Conservation (phyloP, 2,797 vertebrate species). For the Oryzias dopingdopingensis region DNA sequence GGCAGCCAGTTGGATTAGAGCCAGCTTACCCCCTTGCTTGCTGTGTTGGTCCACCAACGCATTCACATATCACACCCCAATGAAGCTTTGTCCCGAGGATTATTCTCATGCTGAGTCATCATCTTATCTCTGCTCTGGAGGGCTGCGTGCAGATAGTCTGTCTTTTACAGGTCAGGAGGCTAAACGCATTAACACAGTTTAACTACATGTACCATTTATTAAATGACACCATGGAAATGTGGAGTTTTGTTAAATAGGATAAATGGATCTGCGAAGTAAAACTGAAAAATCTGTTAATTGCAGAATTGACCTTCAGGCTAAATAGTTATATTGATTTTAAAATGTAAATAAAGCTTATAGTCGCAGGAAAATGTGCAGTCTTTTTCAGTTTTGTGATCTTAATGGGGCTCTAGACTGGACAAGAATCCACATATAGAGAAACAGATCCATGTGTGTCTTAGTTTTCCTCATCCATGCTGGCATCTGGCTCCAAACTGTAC, state of each 20-base stretch:
- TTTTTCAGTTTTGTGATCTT: too few species aligned
- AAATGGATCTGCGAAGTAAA: not conserved
- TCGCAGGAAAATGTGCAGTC: too few species aligned
- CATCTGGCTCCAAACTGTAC: too few species aligned
- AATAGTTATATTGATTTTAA: too few species aligned
- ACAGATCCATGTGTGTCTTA: too few species aligned
- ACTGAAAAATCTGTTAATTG: too few species aligned
- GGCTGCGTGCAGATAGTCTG: constrained; percentile 32
- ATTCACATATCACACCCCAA: constrained; percentile 49
- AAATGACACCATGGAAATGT: not conserved
- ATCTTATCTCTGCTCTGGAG: constrained; percentile 44
- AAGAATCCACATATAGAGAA: too few species aligned
- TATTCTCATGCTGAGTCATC: constrained; percentile 56
- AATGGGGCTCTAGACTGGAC: too few species aligned
- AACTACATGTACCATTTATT: not conserved
- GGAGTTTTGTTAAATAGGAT: not conserved
- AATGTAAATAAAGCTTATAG: too few species aligned
- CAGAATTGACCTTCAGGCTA: too few species aligned
- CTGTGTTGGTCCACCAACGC: constrained; percentile 47
- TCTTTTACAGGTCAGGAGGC: constrained; percentile 17
- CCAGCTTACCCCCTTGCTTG: constrained; percentile 33
- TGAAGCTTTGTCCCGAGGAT: constrained; percentile 56
- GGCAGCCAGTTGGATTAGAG: constrained; percentile 42
- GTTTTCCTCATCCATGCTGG: too few species aligned
- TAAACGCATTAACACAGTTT: constrained; percentile 13